A percentile compares a stretch with the other conserved stretches of the same genome.
Evolutionary conservation across 2,113 vertebrate genomes (phyloP).

Genomic region (Tamias sibiricus): DNA sequence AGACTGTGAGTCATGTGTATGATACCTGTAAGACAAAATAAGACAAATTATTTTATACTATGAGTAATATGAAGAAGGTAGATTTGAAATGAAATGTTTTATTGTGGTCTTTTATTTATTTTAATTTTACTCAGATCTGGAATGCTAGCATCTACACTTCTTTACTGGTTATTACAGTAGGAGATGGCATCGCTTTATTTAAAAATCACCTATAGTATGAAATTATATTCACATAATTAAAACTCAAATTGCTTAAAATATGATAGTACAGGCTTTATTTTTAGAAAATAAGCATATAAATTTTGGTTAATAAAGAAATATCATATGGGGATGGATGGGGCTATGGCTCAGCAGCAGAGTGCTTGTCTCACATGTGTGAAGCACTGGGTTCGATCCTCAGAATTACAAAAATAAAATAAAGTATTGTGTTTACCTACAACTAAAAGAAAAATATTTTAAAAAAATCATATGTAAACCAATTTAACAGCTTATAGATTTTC

Average conservation of each 20-base stretch:
- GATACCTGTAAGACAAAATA: not conserved
- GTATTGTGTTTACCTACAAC: too few species aligned
- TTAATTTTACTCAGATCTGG: not conserved
- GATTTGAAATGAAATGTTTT: not conserved
- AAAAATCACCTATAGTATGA: not conserved
- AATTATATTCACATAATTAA: not conserved
- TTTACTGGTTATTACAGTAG: not conserved
- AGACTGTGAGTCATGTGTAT: accelerated
- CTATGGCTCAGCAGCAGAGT: too few species aligned
- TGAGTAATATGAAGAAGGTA: not conserved
- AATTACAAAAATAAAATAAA: too few species aligned
- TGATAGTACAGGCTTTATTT: not conserved
- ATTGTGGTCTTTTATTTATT: not conserved
- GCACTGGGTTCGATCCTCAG: too few species aligned
- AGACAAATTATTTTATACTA: not conserved
- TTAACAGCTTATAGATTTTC: not conserved
- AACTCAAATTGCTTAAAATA: not conserved
- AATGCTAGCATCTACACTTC: not conserved
- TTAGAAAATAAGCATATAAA: not conserved
- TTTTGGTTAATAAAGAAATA: not conserved
- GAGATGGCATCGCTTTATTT: not conserved
- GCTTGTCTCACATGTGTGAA: too few species aligned
- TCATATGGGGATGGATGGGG: too few species aligned
- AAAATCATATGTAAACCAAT: not conserved
- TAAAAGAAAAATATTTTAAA: too few species aligned